A percentile compares a stretch with the other conserved stretches of the same genome.
These are phyloP conservation scores for Tinea pellionella DNA, from an alignment of 2,888 invertebrate genomes.

Conservation along the genomic window DNA sequence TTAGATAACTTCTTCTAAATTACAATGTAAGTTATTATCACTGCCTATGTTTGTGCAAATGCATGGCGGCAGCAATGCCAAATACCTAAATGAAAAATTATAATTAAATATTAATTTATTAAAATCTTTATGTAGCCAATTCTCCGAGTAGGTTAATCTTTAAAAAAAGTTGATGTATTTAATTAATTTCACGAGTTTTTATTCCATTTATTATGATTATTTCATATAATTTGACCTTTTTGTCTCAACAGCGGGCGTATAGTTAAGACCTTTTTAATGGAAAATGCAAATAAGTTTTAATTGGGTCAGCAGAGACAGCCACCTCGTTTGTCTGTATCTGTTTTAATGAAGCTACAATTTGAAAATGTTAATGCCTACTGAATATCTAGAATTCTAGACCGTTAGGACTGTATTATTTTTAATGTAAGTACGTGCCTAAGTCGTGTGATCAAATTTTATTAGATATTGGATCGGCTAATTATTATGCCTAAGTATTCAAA, in stretches of 20 bases:
- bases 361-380: not conserved
- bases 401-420: not conserved
- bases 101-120: too few relatives aligned
- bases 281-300: slow-evolving; percentile 28
- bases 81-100: too few relatives aligned
- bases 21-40: too few relatives aligned
- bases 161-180: not conserved
- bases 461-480: too few relatives aligned
- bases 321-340: not conserved
- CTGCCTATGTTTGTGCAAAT: too few relatives aligned
- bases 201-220: not conserved
- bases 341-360: slow-evolving; percentile 3
- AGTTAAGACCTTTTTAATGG: slow-evolving; percentile 22
- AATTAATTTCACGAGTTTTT: not conserved
- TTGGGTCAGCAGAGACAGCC: slow-evolving; percentile 22
- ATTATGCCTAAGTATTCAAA: too few relatives aligned
- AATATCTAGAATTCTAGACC: not conserved
- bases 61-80: too few relatives aligned
- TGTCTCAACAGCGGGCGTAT: not conserved
- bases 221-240: not conserved
- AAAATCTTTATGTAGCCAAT: too few relatives aligned
- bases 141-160: not conserved
- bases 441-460: too few relatives aligned
- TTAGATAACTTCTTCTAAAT: too few relatives aligned
- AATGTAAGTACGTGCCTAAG: too few relatives aligned